Evolutionary conservation across 2,888 invertebrate species (phyloP).

Genomic region (Tetragonisca angustula): DNA sequence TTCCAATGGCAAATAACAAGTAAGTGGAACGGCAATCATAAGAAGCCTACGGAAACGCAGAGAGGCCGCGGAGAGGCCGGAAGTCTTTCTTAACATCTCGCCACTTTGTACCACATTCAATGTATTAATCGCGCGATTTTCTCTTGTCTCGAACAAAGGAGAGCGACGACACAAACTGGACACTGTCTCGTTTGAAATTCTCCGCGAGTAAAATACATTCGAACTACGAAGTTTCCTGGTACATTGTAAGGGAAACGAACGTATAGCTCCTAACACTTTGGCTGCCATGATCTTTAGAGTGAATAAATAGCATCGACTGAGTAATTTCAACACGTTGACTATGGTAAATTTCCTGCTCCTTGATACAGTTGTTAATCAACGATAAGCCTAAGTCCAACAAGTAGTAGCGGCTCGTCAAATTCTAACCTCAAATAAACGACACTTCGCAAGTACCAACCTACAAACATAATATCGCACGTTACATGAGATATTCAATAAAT

Average conservation of each 20-base stretch:
- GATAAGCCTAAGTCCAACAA: no score
- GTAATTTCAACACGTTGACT: not conserved
- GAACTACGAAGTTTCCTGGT: slow-evolving; percentile 29
- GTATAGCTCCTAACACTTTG: not conserved
- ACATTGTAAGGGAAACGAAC: not conserved
- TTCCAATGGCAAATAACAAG: slow-evolving; percentile 38
- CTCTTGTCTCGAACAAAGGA: not conserved
- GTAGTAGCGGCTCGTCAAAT: no score
- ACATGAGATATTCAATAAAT: no score
- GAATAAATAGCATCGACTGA: not conserved
- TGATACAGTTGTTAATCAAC: no score
- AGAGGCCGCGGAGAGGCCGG: not conserved
- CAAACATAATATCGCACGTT: no score
- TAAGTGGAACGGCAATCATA: slow-evolving; percentile 34
- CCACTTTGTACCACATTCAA: not conserved
- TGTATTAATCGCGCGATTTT: not conserved
- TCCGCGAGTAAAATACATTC: not conserved
- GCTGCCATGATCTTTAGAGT: not conserved
- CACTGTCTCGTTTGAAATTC: not conserved
- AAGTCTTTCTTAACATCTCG: not conserved
- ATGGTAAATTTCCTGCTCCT: no score
- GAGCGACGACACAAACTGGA: not conserved
- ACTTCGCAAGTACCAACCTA: no score
- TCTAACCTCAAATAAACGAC: no score
- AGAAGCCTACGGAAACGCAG: not conserved